Conservation (phyloP, 2,797 vertebrate species). For the Parambassis ranga region DNA sequence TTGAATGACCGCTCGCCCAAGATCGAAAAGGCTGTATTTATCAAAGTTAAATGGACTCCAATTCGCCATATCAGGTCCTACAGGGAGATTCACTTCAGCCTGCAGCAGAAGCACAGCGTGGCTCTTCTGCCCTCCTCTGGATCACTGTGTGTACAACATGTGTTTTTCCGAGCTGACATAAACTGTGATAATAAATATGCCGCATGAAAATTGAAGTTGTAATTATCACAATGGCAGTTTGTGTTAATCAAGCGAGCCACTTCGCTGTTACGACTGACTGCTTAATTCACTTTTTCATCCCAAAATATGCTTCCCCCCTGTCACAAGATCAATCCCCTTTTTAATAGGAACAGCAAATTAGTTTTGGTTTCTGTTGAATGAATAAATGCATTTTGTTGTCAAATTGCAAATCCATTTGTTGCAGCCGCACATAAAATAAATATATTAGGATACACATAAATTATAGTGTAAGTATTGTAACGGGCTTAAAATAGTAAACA, state of each 20-base stretch:
- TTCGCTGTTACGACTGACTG: constrained; percentile 33
- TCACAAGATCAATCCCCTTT: constrained; percentile 45
- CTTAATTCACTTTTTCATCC: constrained; percentile 40
- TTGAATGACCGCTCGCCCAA: constrained; percentile 45
- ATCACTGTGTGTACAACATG: constrained; percentile 13
- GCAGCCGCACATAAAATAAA: constrained; percentile 5
- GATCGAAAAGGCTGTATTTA: constrained; percentile 70
- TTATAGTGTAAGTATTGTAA: not conserved
- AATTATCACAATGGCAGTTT: constrained; percentile 40
- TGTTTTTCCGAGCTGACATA: constrained; percentile 21
- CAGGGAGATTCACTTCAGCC: constrained; percentile 27
- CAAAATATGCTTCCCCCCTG: constrained; percentile 23
- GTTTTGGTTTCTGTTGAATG: constrained; percentile 59
- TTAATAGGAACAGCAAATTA: constrained; percentile 56
- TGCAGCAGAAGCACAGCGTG: constrained; percentile 21
- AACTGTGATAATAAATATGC: constrained; percentile 36
- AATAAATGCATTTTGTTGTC: constrained; percentile 52
- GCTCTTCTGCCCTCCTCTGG: constrained; percentile 73
- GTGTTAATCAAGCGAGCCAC: constrained; percentile 50
- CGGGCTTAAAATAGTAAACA: not conserved
- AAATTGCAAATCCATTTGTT: constrained; percentile 25
- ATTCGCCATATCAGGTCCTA: constrained; percentile 45
- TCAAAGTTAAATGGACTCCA: constrained; percentile 68
- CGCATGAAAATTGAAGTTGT: constrained; percentile 33
- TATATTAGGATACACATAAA: not conserved